Evolutionary conservation across 1,140 invertebrate genomes (phyloP).

Genomic region (Saxidomus purpurata): DNA sequence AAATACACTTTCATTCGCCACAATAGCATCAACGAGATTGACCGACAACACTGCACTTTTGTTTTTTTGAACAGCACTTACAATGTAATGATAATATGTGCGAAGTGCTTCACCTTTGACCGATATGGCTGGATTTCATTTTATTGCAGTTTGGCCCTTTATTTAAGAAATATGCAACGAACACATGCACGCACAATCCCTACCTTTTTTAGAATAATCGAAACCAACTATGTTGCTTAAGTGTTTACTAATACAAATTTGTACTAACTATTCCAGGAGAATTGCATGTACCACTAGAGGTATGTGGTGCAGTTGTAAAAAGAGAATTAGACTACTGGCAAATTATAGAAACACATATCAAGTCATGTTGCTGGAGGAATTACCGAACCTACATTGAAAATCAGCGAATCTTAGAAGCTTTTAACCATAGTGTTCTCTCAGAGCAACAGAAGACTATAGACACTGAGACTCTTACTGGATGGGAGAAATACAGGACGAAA

Average conservation of each 20-base stretch:
- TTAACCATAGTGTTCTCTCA: conserved; percentile 79
- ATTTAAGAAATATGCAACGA: neutral
- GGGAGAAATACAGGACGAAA: conserved; percentile 78
- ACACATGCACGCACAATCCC: conserved; percentile 8
- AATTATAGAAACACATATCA: conserved; percentile 84
- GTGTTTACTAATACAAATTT: too few relatives aligned
- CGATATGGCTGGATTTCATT: too few relatives aligned
- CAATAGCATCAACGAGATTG: neutral
- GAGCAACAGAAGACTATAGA: conserved; percentile 78
- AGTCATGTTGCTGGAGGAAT: conserved; percentile 84
- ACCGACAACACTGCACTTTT: too few relatives aligned
- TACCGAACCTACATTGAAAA: conserved; percentile 84
- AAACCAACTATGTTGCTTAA: too few relatives aligned
- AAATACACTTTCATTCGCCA: neutral
- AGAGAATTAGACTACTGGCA: conserved; percentile 87
- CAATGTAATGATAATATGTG: neutral
- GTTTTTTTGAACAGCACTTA: too few relatives aligned
- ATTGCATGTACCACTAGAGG: conserved; percentile 86
- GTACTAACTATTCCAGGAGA: conserved; percentile 81
- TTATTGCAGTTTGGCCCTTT: neutral
- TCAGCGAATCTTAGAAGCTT: conserved; percentile 82
- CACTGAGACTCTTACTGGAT: conserved; percentile 75
- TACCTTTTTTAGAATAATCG: neutral
- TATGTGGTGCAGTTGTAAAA: conserved; percentile 86
- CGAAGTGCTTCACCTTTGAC: too few relatives aligned